Evolutionary conservation across 2,888 invertebrate genomes (phyloP), one percentile per base, ranked within the genome.

Genomic region (Caenorhabditis doughertyi): DNA sequence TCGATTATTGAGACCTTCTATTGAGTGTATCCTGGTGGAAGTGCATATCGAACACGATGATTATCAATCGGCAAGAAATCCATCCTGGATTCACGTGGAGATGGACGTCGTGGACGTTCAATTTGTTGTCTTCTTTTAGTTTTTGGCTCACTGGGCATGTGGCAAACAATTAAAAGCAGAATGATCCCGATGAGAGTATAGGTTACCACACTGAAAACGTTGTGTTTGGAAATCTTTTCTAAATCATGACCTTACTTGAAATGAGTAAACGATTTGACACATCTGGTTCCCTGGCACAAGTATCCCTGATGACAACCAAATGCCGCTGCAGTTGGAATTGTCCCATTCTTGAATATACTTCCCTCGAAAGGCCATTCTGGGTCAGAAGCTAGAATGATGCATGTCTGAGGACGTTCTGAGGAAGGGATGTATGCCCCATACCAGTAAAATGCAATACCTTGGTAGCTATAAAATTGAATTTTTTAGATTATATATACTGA

Each of bases 361-460:
- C 74, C 65, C 11, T 58, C 74, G 39, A 74, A 74, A 2, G 74
- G 74, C 74, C 74, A 74, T 8, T 74, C 74, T 16, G 67, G 74
- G n/a, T 74, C 56, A 18, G 74, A 58, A 49, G 65, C 47, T 2
- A 74, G 47, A 11, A 74, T 49, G 42, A 74, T 74, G 23, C 74
- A 74, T 0, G 74, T 58, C 35, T 74, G 65, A 16, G 74, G 74
- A 7, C 47, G 56, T 18, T 74, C 74, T 13, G 65, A 39, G 7
- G 74, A 74, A 8, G 65, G 65, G 2, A n/a, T 21, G 25, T 74
- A 74, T 32, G 32, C 23, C 21, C 74, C 74, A 9, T 42, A 39
- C 65, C 65, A 74, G 47, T 74, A 74, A 58, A 47, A 74, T 23
- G 74, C 74, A 4, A 35, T n/a, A n/a, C 74, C 74, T n/a, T 67